Conservation (phyloP, 2,797 vertebrate species). For the Decapterus maruadsi region DNA sequence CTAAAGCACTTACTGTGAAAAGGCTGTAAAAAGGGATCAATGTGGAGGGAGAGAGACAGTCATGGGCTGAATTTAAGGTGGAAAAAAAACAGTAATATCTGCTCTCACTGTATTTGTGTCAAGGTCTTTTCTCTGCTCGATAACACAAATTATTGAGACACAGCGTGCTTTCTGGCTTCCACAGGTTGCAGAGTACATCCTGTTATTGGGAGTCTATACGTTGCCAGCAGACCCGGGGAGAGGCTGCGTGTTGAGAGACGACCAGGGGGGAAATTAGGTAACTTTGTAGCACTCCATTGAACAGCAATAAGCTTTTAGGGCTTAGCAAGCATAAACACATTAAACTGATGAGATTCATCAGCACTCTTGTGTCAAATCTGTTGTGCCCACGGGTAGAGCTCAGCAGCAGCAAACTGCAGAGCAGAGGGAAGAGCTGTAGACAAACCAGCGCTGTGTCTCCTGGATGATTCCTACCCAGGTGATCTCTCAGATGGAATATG, state of each 20-base stretch:
- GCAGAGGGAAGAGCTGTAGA: constrained; percentile 26
- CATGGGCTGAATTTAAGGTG: constrained; percentile 75
- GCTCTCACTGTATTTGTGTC: constrained; percentile 75
- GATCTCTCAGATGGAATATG: constrained; percentile 10
- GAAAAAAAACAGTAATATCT: constrained; percentile 73
- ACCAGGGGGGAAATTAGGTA: constrained; percentile 82
- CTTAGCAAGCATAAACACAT: constrained; percentile 88
- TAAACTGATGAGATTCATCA: constrained; percentile 89
- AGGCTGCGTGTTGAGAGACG: constrained; percentile 64
- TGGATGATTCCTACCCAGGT: constrained; percentile 39
- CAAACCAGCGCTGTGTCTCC: constrained; percentile 41
- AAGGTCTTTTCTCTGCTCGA: constrained; percentile 71
- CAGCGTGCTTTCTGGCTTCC: constrained; percentile 70
- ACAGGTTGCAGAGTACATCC: constrained; percentile 71
- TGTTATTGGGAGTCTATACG: constrained; percentile 61
- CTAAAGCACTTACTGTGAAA: constrained; percentile 81
- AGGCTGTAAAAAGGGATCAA: constrained; percentile 79
- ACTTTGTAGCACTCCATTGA: constrained; percentile 87
- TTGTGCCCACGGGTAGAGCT: constrained; percentile 80
- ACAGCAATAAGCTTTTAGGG: constrained; percentile 87
- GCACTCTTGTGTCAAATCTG: constrained; percentile 87
- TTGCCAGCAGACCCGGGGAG: constrained; percentile 59
- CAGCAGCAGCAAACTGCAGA: constrained; percentile 63
- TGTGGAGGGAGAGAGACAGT: constrained; percentile 74
- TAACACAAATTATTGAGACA: constrained; percentile 79